A percentile compares a stretch with the other conserved stretches of the same genome.
Conservation (phyloP, 2,797 vertebrate species). For the Melanotaenia maccullochi region DNA sequence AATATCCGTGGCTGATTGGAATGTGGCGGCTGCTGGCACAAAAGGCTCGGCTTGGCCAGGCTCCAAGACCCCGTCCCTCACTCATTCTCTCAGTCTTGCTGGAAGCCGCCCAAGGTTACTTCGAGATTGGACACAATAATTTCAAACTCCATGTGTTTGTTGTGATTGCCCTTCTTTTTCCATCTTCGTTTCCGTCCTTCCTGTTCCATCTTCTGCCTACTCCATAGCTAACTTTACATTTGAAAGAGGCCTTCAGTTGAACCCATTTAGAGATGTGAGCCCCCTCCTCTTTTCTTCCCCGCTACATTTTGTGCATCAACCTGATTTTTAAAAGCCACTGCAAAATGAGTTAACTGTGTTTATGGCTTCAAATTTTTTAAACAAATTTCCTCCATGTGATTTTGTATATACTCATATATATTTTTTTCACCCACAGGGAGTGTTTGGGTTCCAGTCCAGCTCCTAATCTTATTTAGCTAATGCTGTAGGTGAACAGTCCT, state of each 20-base stretch:
- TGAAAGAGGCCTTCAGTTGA: constrained; percentile 65
- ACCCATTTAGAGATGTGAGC: constrained; percentile 42
- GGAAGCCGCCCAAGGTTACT: constrained; percentile 83
- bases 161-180: constrained; percentile 56
- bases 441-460: constrained; percentile 70
- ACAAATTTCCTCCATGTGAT: constrained; percentile 49
- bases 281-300: constrained; percentile 40
- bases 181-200: constrained; percentile 40
- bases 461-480: constrained; percentile 80
- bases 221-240: constrained; percentile 53
- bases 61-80: constrained; percentile 79
- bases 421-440: constrained; percentile 48
- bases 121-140: constrained; percentile 76
- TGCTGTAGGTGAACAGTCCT: constrained; percentile 78
- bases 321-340: constrained; percentile 56
- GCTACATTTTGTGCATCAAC: constrained; percentile 51
- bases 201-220: constrained; percentile 39
- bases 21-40: constrained; percentile 81
- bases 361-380: constrained; percentile 46
- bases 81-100: constrained; percentile 69
- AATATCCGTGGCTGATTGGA: constrained; percentile 82
- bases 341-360: constrained; percentile 48
- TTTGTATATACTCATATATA: constrained; percentile 46
- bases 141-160: constrained; percentile 71
- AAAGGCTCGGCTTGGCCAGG: constrained; percentile 73